Evolutionary conservation across 64 coral and sea anemone genomes (phyloP), one percentile per base, ranked within the genome.

Genomic region (Montipora efflorescens): DNA sequence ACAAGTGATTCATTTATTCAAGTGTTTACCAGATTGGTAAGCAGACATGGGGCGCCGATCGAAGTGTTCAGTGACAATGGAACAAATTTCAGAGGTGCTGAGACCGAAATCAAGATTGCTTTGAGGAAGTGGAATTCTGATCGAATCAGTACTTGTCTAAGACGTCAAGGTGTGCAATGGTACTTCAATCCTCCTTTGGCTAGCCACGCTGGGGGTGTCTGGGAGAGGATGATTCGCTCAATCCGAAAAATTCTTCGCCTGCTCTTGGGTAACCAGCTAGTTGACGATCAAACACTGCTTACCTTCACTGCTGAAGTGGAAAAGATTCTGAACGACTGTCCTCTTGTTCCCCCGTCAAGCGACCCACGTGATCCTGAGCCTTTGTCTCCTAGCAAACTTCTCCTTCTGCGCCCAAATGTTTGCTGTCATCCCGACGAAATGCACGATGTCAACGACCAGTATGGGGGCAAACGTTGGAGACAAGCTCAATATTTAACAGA

Each of bases 51-150:
- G 5, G 3, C 50, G n/a, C 91, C 82, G 0, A 13, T 16, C 5
- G 75, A 69, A 64, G 48, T 93, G 5, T 90, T 10, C 53, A 94
- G 93, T 49, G 93, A 94, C 8, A 90, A 94, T 70, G 87, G 93
- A 2, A 94, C 87, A 5, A 94, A 94, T 19, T 94, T 94, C n/a
- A 82, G 20, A 67, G 93, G 93, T 28, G 93, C 93, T 0, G 88
- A 91, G 18, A 7, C 4, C 36, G 84, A 93, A 11, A 8, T 93
- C 0, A 28, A 19, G 5, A n/a, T 61, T 55, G 81, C 72, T 44
- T 22, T 93, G 13, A 28, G 80, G 52, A 16, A 25, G 5, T 87
- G 25, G 91, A 80, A 93, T 43, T 59, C 20, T 9, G 76, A 69
- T 3, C 46, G 52, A 23, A 88, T 93, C 12, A 2, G 71, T 7